phyloP scores from a whole-genome alignment of 2,888 invertebrate genomes.

The Drosophila gaucha region DNA sequence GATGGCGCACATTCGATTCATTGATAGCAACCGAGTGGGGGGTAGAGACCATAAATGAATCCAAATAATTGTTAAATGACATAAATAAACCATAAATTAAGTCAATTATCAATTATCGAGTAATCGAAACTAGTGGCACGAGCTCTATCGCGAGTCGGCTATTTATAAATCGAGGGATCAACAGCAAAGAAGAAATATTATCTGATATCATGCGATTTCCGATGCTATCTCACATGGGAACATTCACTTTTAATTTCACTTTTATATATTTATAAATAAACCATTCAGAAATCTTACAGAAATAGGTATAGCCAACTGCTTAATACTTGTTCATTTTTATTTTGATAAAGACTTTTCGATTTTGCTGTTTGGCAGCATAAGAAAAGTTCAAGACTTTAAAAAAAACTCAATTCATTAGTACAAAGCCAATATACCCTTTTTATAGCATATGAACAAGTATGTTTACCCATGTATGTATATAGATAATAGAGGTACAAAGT shows the following conservation, averaged over 20 bases:
- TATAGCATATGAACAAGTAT: not conserved
- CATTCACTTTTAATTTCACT: not conserved
- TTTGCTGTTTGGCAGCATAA: too few species aligned
- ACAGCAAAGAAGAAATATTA: not conserved
- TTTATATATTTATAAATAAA: not conserved
- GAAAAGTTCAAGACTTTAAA: too few species aligned
- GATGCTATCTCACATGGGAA: not conserved
- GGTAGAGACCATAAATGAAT: not conserved
- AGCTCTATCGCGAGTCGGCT: too few species aligned
- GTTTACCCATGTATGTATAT: not conserved
- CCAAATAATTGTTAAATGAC: not conserved
- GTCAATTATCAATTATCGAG: not conserved
- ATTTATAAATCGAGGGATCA: not conserved
- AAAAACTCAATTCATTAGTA: too few species aligned
- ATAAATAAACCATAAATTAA: conserved; percentile 19
- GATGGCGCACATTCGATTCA: conserved; percentile 7
- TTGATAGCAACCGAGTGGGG: conserved; percentile 14
- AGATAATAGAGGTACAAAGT: not conserved
- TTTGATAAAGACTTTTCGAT: not conserved
- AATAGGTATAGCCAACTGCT: not conserved
- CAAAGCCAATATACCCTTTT: not conserved
- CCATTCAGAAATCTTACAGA: too few species aligned
- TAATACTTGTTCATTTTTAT: too few species aligned
- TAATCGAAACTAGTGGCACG: not conserved
- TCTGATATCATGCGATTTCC: too few species aligned